Conservation (phyloP, 2,888 invertebrate species). For the Pristionchus entomophagus region DNA sequence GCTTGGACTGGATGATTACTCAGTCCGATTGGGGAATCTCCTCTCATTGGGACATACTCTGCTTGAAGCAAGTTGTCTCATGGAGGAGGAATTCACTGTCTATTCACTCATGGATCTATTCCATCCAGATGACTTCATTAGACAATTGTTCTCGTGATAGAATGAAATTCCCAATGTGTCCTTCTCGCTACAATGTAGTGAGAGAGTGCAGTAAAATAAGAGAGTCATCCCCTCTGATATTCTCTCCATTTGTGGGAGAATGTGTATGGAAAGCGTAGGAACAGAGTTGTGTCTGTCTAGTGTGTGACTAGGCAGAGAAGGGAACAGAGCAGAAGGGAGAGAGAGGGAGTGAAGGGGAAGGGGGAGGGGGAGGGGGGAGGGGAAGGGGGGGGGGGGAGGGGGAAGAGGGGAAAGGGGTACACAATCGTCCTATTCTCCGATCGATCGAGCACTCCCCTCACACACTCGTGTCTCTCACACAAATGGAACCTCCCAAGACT, state of each 20-base stretch:
- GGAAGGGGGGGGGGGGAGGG: background rate
- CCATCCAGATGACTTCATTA: slow-evolving; percentile 13
- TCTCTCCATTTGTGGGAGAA: background rate
- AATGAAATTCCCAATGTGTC: background rate
- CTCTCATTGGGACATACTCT: background rate
- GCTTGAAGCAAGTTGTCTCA: background rate
- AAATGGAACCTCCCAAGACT: background rate
- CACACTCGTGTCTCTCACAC: slow-evolving; percentile 13
- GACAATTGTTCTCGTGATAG: background rate
- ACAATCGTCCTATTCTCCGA: background rate
- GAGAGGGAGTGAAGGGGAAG: background rate
- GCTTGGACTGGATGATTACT: background rate
- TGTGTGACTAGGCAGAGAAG: background rate
- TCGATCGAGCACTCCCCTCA: slow-evolving; percentile 8
- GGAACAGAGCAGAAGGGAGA: background rate
- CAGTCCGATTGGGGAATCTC: slow-evolving; percentile 4
- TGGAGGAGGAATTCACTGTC: slow-evolving; percentile 25
- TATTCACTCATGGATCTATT: slow-evolving; percentile 34
- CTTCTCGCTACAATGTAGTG: background rate
- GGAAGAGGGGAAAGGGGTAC: background rate
- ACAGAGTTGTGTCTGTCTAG: slow-evolving; percentile 33
- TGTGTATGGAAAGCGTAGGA: background rate
- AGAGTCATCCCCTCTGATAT: background rate
- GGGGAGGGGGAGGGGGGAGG: slow-evolving; percentile 16
- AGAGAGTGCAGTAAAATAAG: background rate